These are phyloP conservation scores for Gari tellinella DNA, from an alignment of 2,888 invertebrate genomes.

Conservation along the genomic window DNA sequence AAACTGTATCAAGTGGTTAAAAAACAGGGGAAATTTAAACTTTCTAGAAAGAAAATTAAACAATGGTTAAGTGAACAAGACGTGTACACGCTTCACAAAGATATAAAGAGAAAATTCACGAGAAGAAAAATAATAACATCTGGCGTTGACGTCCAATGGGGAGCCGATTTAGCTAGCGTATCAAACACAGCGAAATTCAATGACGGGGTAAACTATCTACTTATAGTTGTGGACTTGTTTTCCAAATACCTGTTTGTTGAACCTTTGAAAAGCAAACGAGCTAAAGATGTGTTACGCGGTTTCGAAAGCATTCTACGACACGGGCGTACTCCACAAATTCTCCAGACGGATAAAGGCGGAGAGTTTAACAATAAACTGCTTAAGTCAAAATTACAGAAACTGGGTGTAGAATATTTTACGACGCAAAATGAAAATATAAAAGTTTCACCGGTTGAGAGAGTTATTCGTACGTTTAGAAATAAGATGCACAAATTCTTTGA, in stretches of 20 bases:
- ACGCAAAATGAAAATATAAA: constrained; percentile 39
- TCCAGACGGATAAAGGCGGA: constrained; percentile 33
- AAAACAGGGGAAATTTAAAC: constrained; percentile 17
- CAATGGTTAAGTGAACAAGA: constrained; percentile 49
- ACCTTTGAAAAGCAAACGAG: constrained; percentile 34
- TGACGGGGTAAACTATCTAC: no score
- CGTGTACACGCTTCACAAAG: no score
- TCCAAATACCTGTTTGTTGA: constrained; percentile 31
- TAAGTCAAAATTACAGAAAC: constrained; percentile 7
- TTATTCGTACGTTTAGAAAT: constrained; percentile 21
- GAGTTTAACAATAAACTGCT: constrained; percentile 29
- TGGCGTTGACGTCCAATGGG: constrained; percentile 35
- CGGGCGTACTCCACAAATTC: constrained; percentile 14
- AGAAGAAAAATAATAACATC: no score
- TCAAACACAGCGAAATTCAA: no score
- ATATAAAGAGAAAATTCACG: no score
- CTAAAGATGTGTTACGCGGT: constrained; percentile 8
- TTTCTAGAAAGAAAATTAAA: background rate
- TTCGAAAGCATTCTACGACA: constrained; percentile 11
- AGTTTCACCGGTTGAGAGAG: constrained; percentile 18
- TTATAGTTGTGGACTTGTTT: no score
- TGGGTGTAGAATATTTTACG: constrained; percentile 21
- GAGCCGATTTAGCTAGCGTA: no score
- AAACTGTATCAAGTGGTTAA: constrained; percentile 32
- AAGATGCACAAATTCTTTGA: constrained; percentile 29